Base-by-base conservation (phyloP, 2,113 vertebrate genomes). In the Esox niger region DNA sequence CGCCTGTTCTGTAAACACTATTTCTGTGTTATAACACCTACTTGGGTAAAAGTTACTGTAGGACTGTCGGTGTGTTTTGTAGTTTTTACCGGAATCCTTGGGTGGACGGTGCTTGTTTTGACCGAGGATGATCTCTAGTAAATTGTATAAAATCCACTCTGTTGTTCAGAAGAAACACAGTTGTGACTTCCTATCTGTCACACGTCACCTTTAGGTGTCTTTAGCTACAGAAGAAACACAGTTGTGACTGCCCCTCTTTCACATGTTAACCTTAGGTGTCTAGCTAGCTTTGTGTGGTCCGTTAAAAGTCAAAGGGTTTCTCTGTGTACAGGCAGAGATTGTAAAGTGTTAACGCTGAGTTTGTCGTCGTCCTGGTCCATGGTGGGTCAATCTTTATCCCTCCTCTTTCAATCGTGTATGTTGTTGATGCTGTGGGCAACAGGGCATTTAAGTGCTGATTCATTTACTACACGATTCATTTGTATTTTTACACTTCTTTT, bases 391-490 rank as follows among this genome's bases (percentile, higher is more conserved):
- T 38, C 15, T 71, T 2, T n/a, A 30, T 21, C 25, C 21, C 31
- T 56, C 15, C 15, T 38, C 49, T 13, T 43, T 68, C 21, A 23
- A 46, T 9, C 26, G 38, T 9, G 17, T 71, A 47, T 59, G 32
- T 43, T 43, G 38, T 15, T 67, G 88, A 83, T 91, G 87, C 91
- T 91, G 89, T 92, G 91, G 91, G 89, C 90, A 90, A 56, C 84
- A 23, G 70, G 65, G 62, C 77, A 77, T 82, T 82, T 62, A 79
- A 84, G 70, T 75, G 87, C 85, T 88, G 87, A 86, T 88, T 88
- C 71, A 55, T 77, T 71, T 11, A 74, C 64, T 80, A 73, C 71
- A 73, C 46, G 68, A 71, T 46, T 66, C 23, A 81, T 77, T 70
- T 29, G 9, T 58, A 10, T 32, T 1, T 8, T 58, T 66, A 43